These are phyloP conservation scores for Stegana nigrithorax DNA, from an alignment of 2,888 invertebrate species.

Conservation along the genomic window DNA sequence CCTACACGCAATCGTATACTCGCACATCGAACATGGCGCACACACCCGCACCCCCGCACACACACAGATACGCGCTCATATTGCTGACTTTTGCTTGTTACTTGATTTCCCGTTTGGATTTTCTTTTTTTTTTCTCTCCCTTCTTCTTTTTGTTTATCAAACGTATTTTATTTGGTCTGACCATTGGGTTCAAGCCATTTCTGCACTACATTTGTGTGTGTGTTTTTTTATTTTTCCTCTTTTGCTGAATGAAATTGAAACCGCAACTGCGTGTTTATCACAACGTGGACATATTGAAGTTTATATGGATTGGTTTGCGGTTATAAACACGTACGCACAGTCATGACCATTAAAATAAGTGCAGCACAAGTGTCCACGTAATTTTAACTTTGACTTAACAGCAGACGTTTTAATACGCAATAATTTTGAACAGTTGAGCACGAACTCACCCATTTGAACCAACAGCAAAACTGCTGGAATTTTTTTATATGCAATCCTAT, in stretches of 20 bases:
- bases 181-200: neutral
- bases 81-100: neutral
- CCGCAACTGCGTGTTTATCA: constrained; percentile 53
- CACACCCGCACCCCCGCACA: neutral
- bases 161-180: neutral
- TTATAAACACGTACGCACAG: neutral
- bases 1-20: neutral
- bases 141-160: no score
- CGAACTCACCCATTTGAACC: no score
- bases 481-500: no score
- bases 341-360: no score
- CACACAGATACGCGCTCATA: no score
- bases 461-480: no score
- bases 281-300: constrained; percentile 40
- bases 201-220: neutral
- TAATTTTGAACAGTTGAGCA: no score
- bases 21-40: neutral
- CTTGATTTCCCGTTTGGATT: neutral
- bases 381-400: no score
- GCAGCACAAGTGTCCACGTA: no score
- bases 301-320: neutral
- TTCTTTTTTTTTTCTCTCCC: neutral
- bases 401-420: no score
- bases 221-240: neutral
- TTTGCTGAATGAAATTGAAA: constrained; percentile 28